phyloP scores from a whole-genome alignment of 2,888 invertebrate species.

The Rhamnusium bicolor region DNA sequence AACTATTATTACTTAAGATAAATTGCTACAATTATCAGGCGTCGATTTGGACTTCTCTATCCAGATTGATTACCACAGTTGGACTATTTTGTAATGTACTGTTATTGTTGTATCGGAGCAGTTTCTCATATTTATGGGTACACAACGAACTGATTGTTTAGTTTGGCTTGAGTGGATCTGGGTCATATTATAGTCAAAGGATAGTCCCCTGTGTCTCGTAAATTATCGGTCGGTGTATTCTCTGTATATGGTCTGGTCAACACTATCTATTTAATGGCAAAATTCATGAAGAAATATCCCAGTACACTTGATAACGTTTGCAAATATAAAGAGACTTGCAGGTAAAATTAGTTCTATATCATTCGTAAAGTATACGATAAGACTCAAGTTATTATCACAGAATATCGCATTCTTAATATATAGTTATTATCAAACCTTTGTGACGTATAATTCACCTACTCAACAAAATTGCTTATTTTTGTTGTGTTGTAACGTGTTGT shows the following conservation, averaged over 20 bases:
- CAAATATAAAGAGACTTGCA: neutral
- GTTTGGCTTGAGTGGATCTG: conserved; percentile 38
- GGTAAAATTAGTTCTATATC: too few species aligned
- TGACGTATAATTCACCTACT: too few species aligned
- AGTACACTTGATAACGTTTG: neutral
- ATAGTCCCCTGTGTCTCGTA: conserved; percentile 40
- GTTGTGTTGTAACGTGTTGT: too few species aligned
- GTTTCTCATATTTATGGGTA: conserved; percentile 44
- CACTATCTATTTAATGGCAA: conserved; percentile 44
- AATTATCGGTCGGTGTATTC: conserved; percentile 38
- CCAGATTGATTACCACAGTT: conserved; percentile 1
- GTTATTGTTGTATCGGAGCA: conserved; percentile 15
- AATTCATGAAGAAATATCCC: conserved; percentile 29
- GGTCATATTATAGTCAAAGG: conserved; percentile 39
- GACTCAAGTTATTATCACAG: too few species aligned
- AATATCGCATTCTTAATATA: too few species aligned
- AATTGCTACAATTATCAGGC: conserved; percentile 1
- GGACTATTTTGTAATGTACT: conserved; percentile 1
- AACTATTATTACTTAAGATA: neutral
- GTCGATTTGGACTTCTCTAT: conserved; percentile 1
- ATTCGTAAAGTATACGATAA: too few species aligned
- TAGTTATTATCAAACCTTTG: too few species aligned
- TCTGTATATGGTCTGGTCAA: conserved; percentile 41
- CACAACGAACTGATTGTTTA: conserved; percentile 46
- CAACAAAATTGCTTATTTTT: too few species aligned